A percentile compares a stretch with the other conserved stretches of the same genome.
phyloP scores from a whole-genome alignment of 2,888 invertebrate species.

The Elysia crispata region DNA sequence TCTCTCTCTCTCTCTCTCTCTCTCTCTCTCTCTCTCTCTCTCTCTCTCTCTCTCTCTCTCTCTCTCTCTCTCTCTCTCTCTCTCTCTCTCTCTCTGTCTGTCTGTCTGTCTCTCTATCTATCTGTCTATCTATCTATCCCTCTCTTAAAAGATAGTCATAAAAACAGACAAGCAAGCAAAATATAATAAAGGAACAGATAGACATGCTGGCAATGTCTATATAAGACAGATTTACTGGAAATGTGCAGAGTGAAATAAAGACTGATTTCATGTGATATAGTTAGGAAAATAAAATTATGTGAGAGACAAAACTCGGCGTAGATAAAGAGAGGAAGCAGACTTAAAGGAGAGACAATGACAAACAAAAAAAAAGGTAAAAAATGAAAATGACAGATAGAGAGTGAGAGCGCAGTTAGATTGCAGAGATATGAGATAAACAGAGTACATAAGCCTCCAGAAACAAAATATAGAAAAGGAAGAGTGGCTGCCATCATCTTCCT shows the following conservation, averaged over 20 bases:
- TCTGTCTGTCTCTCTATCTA: neutral
- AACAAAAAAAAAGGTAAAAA: neutral
- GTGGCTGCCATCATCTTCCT: no score
- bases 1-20: slow-evolving; percentile 21
- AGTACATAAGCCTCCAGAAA: no score
- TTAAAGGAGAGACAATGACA: slow-evolving; percentile 20
- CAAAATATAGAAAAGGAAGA: no score
- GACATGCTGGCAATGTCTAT: no score
- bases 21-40: slow-evolving; percentile 41
- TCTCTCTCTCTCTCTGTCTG: slow-evolving; percentile 1
- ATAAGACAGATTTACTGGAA: no score
- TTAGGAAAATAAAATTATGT: no score
- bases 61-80: slow-evolving; percentile 1
- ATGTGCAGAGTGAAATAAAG: no score
- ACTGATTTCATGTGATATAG: no score
- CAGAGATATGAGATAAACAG: no score
- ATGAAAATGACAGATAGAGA: neutral
- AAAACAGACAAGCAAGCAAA: neutral
- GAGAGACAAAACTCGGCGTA: neutral
- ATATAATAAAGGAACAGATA: neutral
- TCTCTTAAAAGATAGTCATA: neutral
- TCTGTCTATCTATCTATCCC: slow-evolving; percentile 18
- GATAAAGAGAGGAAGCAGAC: slow-evolving; percentile 35
- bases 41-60: slow-evolving; percentile 12
- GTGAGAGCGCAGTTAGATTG: neutral